Conservation (phyloP, 1,140 invertebrate species). For the Drosophila pseudoobscura region DNA sequence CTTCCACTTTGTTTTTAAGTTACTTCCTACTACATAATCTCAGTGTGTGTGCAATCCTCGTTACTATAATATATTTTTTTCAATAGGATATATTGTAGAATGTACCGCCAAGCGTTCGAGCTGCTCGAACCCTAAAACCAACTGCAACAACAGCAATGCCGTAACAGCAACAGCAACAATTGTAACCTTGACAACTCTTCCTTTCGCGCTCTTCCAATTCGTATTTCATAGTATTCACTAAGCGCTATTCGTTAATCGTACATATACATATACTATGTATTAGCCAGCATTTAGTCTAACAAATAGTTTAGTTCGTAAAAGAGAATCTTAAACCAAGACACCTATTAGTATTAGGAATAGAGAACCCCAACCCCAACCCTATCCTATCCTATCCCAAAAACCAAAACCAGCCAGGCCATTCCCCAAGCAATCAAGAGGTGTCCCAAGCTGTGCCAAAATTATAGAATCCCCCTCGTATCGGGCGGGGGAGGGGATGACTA, state of each 20-base stretch:
- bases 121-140: constrained; percentile 72
- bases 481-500: constrained; percentile 7
- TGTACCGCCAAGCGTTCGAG: constrained; percentile 54
- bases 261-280: constrained; percentile 22
- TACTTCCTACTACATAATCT: constrained; percentile 62
- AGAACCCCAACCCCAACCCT: constrained; percentile 8
- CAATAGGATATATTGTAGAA: constrained; percentile 41
- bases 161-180: constrained; percentile 30
- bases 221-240: constrained; percentile 25
- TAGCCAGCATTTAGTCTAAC: constrained; percentile 11
- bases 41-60: constrained; percentile 80
- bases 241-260: constrained; percentile 7
- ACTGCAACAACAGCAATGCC: constrained; percentile 24
- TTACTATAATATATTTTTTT: constrained; percentile 48
- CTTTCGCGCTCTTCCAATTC: constrained; percentile 42
- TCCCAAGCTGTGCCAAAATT: constrained; percentile 69
- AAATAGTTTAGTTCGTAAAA: constrained; percentile 5
- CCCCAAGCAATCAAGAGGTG: constrained; percentile 32
- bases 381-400: too few relatives aligned
- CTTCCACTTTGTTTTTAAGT: constrained; percentile 34
- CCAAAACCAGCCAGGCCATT: constrained; percentile 17
- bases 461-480: constrained; percentile 21
- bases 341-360: constrained; percentile 45
- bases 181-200: constrained; percentile 33
- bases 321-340: constrained; percentile 37